These are phyloP conservation scores for Tachypleus tridentatus DNA, from an alignment of 1,140 invertebrate species.

Conservation along the genomic window DNA sequence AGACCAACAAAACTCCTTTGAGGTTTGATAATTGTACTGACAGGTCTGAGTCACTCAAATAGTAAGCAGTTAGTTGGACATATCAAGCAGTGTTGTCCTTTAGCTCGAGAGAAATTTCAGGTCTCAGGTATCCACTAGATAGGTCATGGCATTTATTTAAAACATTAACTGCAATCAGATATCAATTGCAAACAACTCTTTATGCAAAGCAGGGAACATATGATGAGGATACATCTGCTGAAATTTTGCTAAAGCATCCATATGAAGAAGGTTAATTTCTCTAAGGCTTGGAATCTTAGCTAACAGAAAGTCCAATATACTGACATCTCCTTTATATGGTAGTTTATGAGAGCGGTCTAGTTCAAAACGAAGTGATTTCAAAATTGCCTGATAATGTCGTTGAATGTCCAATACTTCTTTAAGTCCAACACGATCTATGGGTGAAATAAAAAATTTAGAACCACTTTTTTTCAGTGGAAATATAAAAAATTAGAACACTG, in stretches of 20 bases:
- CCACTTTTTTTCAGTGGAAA: too few species aligned
- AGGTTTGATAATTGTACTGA: too few species aligned
- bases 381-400: conserved; percentile 77
- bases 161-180: too few species aligned
- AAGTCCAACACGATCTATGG: conserved; percentile 70
- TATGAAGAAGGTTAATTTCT: conserved; percentile 78
- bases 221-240: conserved; percentile 79
- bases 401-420: conserved; percentile 74
- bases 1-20: too few species aligned
- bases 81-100: too few species aligned
- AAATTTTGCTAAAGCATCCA: conserved; percentile 85
- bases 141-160: too few species aligned
- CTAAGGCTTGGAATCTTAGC: conserved; percentile 77
- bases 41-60: too few species aligned
- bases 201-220: conserved; percentile 91
- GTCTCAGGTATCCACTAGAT: too few species aligned
- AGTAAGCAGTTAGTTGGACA: too few species aligned
- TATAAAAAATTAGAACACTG: too few species aligned
- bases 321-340: conserved; percentile 79
- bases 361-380: conserved; percentile 75
- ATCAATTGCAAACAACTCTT: conserved; percentile 84
- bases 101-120: too few species aligned
- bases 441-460: too few species aligned
- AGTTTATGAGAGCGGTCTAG: conserved; percentile 70
- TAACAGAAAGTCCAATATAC: conserved; percentile 71